phyloP scores from a whole-genome alignment of 2,888 invertebrate genomes.

The Baccha elongata region DNA sequence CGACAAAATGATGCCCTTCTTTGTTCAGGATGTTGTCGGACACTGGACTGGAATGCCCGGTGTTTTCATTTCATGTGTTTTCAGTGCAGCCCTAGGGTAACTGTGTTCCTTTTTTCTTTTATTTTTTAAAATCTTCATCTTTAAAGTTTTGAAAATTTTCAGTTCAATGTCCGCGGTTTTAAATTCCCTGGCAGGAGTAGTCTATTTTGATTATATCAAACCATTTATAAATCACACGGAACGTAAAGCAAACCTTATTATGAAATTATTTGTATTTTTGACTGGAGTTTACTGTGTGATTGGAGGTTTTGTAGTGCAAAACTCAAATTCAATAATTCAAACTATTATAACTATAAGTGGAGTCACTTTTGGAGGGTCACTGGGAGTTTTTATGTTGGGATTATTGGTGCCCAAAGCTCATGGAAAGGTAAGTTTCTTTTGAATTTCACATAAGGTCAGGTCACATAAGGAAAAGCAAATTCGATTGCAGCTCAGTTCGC shows the following conservation, averaged over 20 bases:
- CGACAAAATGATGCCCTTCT: slow-evolving; percentile 84
- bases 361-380: slow-evolving; percentile 84
- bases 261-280: slow-evolving; percentile 80
- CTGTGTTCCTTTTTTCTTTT: not conserved
- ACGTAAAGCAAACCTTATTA: slow-evolving; percentile 80
- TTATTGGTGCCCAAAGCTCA: slow-evolving; percentile 85
- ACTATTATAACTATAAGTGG: slow-evolving; percentile 80
- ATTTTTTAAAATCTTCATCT: not conserved
- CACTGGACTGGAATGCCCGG: slow-evolving; percentile 84
- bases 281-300: slow-evolving; percentile 84
- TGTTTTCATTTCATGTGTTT: slow-evolving; percentile 85
- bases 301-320: slow-evolving; percentile 80
- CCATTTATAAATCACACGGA: slow-evolving; percentile 78
- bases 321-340: slow-evolving; percentile 82
- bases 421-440: slow-evolving; percentile 74
- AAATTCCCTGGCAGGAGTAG: slow-evolving; percentile 83
- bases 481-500: no score
- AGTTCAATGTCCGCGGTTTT: slow-evolving; percentile 83
- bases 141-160: not conserved
- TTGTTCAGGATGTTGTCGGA: slow-evolving; percentile 84
- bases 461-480: no score
- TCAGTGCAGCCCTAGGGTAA: slow-evolving; percentile 84
- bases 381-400: slow-evolving; percentile 86
- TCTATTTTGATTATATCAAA: slow-evolving; percentile 83
- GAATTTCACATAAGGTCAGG: no score